Percentiles rank a stretch among this genome's conserved stretches.
Evolutionary conservation across 1,140 invertebrate genomes (phyloP).

Genomic region (Atta colombica): DNA sequence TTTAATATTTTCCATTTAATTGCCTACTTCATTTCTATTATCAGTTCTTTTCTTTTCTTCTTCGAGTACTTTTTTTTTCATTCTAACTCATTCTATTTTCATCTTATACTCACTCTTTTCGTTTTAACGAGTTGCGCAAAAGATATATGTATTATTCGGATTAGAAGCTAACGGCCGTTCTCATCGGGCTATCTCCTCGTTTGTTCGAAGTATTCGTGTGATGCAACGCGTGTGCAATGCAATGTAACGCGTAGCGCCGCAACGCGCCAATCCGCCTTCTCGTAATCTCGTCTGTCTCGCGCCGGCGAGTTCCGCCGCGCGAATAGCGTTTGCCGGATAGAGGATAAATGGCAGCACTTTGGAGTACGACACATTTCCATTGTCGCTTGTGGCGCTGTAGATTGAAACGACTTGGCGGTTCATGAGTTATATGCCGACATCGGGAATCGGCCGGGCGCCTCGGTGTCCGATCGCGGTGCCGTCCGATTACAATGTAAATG

Average conservation of each 20-base stretch:
- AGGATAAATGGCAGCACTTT: conserved; percentile 76
- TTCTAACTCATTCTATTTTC: background rate
- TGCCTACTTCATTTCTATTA: background rate
- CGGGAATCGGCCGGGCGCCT: conserved; percentile 68
- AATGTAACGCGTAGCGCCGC: conserved; percentile 26
- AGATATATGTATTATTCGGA: conserved; percentile 22
- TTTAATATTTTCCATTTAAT: background rate
- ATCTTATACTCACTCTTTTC: background rate
- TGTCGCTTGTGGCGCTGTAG: conserved; percentile 69
- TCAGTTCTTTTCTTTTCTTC: background rate
- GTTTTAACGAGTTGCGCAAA: background rate
- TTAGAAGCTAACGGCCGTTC: conserved; percentile 4
- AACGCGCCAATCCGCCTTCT: conserved; percentile 49
- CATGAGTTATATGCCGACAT: conserved; percentile 73
- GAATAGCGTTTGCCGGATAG: conserved; percentile 61
- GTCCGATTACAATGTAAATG: conserved; percentile 72
- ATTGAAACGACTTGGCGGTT: conserved; percentile 77
- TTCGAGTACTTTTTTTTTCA: too few relatives aligned
- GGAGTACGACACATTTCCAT: conserved; percentile 76
- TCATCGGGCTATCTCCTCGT: background rate
- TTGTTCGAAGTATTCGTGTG: conserved; percentile 3
- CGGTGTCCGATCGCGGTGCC: conserved; percentile 63
- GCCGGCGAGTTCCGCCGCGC: conserved; percentile 27
- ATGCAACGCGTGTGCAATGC: conserved; percentile 33
- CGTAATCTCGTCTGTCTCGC: conserved; percentile 67